Percentiles rank a stretch among this genome's conserved stretches.
These are phyloP conservation scores for Calliphora vomitoria DNA, from an alignment of 2,888 invertebrate species.

Conservation along the genomic window DNA sequence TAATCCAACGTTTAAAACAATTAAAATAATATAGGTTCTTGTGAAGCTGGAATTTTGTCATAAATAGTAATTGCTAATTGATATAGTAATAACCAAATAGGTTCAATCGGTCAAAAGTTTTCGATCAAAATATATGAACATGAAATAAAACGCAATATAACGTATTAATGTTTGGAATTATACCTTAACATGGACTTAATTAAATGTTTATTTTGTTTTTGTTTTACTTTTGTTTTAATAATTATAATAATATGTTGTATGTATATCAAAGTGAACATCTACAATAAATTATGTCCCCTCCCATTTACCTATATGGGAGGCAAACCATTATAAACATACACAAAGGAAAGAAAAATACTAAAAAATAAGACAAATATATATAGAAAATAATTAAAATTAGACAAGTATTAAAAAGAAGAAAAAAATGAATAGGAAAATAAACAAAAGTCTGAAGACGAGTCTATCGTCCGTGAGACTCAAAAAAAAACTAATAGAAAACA, in stretches of 20 bases:
- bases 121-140: too few species aligned
- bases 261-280: slow-evolving; percentile 55
- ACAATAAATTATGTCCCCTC: slow-evolving; percentile 41
- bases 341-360: background rate
- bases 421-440: slow-evolving; percentile 14
- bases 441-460: slow-evolving; percentile 32
- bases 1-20: too few species aligned
- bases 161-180: slow-evolving; percentile 48
- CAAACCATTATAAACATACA: slow-evolving; percentile 42
- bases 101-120: too few species aligned
- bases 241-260: slow-evolving; percentile 31
- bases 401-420: slow-evolving; percentile 3
- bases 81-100: too few species aligned
- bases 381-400: slow-evolving; percentile 43
- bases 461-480: slow-evolving; percentile 29
- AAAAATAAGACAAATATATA: slow-evolving; percentile 29
- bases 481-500: slow-evolving; percentile 12
- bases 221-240: slow-evolving; percentile 44
- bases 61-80: too few species aligned
- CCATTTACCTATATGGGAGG: background rate
- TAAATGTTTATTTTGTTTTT: slow-evolving; percentile 61
- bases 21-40: too few species aligned
- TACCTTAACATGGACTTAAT: slow-evolving; percentile 71
- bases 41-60: too few species aligned
- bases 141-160: background rate